These are phyloP conservation scores for Lytechinus variegatus DNA, from an alignment of 35 echinoderm and acorn worm genomes.

Conservation along the genomic window DNA sequence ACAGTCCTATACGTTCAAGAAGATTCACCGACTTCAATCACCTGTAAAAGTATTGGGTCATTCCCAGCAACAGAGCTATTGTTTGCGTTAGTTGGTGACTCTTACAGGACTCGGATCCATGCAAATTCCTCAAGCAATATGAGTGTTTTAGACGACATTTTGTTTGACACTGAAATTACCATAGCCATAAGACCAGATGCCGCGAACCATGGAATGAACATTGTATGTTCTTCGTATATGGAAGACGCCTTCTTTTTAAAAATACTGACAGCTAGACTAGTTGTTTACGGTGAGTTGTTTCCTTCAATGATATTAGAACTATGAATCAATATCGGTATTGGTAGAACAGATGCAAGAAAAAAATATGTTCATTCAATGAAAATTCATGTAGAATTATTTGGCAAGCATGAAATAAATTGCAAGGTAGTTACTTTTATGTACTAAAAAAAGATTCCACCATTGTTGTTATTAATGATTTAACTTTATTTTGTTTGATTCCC, in stretches of 20 bases:
- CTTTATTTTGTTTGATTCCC: too few relatives aligned
- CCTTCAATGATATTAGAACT: too few relatives aligned
- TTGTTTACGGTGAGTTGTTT: not conserved
- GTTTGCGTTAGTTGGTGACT: not conserved
- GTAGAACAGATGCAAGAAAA: too few relatives aligned
- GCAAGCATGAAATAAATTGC: too few relatives aligned
- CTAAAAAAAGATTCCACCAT: too few relatives aligned
- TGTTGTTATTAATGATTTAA: too few relatives aligned
- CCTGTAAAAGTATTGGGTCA: not conserved
- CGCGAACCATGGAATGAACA: not conserved
- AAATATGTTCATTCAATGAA: too few relatives aligned
- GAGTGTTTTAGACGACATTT: not conserved
- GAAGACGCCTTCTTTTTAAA: not conserved
- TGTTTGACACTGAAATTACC: too few relatives aligned
- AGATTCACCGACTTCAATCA: not conserved
- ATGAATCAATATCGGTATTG: too few relatives aligned
- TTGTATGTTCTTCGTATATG: not conserved
- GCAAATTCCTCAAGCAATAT: not conserved
- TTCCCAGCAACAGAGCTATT: not conserved
- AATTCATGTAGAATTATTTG: too few relatives aligned
- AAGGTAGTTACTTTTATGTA: too few relatives aligned
- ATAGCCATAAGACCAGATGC: not conserved
- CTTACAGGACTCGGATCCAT: not conserved
- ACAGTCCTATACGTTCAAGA: too few relatives aligned
- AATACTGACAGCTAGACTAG: not conserved